A percentile compares a stretch with the other conserved stretches of the same genome.
Evolutionary conservation across 2,888 invertebrate genomes (phyloP).

Genomic region (Idaea dimidiata): DNA sequence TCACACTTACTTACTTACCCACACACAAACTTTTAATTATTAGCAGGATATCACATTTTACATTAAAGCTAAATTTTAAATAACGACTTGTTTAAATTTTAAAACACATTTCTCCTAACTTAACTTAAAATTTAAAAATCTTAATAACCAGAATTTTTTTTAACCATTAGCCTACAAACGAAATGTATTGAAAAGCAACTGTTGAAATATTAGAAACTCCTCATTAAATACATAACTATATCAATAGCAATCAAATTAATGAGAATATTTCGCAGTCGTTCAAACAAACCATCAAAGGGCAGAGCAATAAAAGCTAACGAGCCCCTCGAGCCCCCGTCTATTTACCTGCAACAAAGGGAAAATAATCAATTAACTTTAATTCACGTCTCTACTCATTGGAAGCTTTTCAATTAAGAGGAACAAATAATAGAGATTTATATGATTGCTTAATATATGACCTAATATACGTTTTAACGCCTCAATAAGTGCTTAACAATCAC

Average conservation of each 20-base stretch:
- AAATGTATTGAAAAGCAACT: neutral
- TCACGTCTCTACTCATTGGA: neutral
- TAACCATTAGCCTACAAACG: neutral
- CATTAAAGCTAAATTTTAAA: too few species aligned
- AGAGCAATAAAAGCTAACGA: neutral
- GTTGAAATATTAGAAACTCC: neutral
- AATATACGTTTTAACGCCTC: neutral
- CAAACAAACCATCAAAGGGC: slow-evolving; percentile 1
- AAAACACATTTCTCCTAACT: too few species aligned
- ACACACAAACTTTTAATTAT: too few species aligned
- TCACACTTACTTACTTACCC: too few species aligned
- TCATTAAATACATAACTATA: neutral
- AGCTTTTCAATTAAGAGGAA: neutral
- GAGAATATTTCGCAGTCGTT: slow-evolving; percentile 1
- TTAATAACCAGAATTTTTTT: too few species aligned
- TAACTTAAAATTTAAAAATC: too few species aligned
- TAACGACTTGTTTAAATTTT: too few species aligned
- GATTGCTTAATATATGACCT: neutral
- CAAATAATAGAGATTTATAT: neutral
- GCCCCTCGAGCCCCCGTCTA: slow-evolving; percentile 17
- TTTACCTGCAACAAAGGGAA: slow-evolving; percentile 36
- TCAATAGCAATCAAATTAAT: neutral
- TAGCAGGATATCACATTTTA: too few species aligned
- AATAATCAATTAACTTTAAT: slow-evolving; percentile 1
- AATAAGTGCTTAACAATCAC: neutral